phyloP scores from a whole-genome alignment of 2,888 invertebrate species.

The Empis stercorea region DNA sequence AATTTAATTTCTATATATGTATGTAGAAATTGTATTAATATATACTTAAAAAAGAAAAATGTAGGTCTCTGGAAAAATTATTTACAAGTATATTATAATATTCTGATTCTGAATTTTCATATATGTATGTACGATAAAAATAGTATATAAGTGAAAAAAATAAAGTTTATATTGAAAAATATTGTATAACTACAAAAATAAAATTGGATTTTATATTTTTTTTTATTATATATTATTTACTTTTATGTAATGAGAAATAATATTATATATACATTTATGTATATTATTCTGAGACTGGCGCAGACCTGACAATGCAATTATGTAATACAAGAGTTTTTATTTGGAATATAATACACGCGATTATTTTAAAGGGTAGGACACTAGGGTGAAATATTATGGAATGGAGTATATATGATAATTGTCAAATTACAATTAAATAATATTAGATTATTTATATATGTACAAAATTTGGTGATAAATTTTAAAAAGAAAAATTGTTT shows the following conservation, averaged over 20 bases:
- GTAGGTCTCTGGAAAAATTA: too few relatives aligned
- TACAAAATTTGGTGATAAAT: too few relatives aligned
- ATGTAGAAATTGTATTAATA: too few relatives aligned
- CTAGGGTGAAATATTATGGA: not conserved
- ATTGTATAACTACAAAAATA: not conserved
- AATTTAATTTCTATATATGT: too few relatives aligned
- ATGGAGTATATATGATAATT: not conserved
- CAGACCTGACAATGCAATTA: slow-evolving; percentile 1
- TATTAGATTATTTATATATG: too few relatives aligned
- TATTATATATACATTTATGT: not conserved
- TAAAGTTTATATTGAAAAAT: too few relatives aligned
- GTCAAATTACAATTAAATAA: not conserved
- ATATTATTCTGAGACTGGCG: not conserved
- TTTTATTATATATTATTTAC: not conserved
- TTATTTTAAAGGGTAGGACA: not conserved
- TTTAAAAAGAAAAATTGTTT: too few relatives aligned
- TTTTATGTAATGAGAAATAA: not conserved
- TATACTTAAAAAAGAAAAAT: too few relatives aligned
- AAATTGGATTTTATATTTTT: not conserved
- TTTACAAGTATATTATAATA: too few relatives aligned
- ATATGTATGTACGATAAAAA: too few relatives aligned
- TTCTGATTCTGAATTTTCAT: too few relatives aligned
- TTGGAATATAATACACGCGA: not conserved
- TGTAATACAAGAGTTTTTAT: not conserved
- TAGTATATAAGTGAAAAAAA: too few relatives aligned